phyloP scores from a whole-genome alignment of 1,140 invertebrate genomes.

The Papilio polytes region DNA sequence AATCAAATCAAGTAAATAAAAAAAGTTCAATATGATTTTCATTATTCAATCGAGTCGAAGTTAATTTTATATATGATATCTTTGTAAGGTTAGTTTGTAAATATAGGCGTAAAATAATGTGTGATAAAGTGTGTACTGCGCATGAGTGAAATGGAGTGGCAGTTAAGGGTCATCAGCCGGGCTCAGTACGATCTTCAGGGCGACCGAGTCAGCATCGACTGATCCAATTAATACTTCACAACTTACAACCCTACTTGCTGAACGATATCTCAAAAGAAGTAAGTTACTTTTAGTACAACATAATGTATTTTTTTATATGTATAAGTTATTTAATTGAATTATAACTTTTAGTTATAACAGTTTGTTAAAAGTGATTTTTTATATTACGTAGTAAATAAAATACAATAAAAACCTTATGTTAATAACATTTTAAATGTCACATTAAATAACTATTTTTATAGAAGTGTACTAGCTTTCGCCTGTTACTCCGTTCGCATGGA shows the following conservation, averaged over 20 bases:
- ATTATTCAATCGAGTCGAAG: background rate
- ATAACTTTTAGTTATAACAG: too few relatives aligned
- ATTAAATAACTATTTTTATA: too few relatives aligned
- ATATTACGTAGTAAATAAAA: too few relatives aligned
- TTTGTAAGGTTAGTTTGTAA: background rate
- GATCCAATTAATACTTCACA: conserved; percentile 47
- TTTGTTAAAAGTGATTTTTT: too few relatives aligned
- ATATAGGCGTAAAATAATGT: conserved; percentile 15
- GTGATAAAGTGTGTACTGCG: conserved; percentile 51
- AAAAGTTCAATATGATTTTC: background rate
- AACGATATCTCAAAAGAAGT: background rate
- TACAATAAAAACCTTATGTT: too few relatives aligned
- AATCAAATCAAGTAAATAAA: too few relatives aligned
- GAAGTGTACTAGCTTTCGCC: too few relatives aligned
- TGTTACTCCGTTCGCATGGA: too few relatives aligned
- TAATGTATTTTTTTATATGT: too few relatives aligned
- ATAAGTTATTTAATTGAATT: too few relatives aligned
- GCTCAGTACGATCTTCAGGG: conserved; percentile 43
- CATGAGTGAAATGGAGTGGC: conserved; percentile 60
- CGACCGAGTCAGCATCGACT: conserved; percentile 38
- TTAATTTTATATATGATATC: background rate
- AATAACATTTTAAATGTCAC: too few relatives aligned
- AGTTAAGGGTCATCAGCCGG: conserved; percentile 52
- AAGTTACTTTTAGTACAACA: background rate
- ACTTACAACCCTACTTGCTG: conserved; percentile 20